A percentile compares a stretch with the other conserved stretches of the same genome.
phyloP scores from a whole-genome alignment of 2,888 invertebrate genomes.

The Leptinotarsa peninsularis region DNA sequence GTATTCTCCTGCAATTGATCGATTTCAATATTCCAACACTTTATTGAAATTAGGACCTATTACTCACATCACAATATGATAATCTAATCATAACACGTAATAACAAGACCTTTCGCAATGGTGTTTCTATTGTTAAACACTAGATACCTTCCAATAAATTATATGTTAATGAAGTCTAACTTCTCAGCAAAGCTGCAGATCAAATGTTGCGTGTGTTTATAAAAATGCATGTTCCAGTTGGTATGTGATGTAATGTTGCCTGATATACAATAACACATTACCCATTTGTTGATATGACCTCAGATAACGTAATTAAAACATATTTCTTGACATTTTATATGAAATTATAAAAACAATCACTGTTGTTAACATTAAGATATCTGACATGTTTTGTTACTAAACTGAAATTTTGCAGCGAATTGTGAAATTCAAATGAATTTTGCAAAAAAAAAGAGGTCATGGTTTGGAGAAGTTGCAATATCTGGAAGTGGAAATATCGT shows the following conservation, averaged over 20 bases:
- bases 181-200: not conserved
- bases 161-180: not conserved
- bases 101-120: not conserved
- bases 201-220: not conserved
- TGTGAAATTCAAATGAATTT: not conserved
- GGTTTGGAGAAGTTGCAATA: not conserved
- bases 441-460: constrained; percentile 5
- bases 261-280: constrained; percentile 2
- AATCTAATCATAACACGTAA: not conserved
- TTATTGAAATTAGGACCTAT: no score
- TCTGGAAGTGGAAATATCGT: not conserved
- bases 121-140: not conserved
- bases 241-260: not conserved
- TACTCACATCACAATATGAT: no score
- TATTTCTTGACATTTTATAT: constrained; percentile 7
- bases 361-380: not conserved
- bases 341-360: not conserved
- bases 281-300: constrained; percentile 12
- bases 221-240: not conserved
- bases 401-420: not conserved
- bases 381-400: not conserved
- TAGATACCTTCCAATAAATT: not conserved
- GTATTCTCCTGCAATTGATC: no score
- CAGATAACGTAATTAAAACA: constrained; percentile 10
- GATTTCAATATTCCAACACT: no score